These are phyloP conservation scores for Aradus depressus DNA, from an alignment of 2,888 invertebrate genomes.

Conservation along the genomic window DNA sequence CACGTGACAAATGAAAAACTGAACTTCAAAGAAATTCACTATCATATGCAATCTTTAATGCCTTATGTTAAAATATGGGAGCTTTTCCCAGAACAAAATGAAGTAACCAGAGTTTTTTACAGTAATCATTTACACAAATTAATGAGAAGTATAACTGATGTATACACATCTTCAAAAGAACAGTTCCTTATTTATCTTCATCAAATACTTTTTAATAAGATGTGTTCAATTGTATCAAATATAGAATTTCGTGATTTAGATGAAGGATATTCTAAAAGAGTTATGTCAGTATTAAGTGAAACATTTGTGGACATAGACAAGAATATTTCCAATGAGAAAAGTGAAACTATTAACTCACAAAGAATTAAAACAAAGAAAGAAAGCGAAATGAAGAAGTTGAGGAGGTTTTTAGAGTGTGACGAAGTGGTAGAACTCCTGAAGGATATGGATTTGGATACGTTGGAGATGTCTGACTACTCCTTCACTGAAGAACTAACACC, in stretches of 20 bases:
- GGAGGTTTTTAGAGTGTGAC: background rate
- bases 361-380: background rate
- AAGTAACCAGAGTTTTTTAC: background rate
- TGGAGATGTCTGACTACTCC: background rate
- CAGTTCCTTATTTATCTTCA: background rate
- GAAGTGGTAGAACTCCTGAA: background rate
- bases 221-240: background rate
- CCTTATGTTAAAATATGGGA: conserved; percentile 3
- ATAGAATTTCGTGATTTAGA: background rate
- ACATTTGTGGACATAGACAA: no score
- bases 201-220: conserved; percentile 7
- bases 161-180: background rate
- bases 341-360: no score
- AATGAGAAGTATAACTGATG: background rate
- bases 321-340: no score
- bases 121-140: conserved; percentile 8
- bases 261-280: no score
- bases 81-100: background rate
- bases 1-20: background rate
- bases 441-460: background rate
- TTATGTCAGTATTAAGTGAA: no score
- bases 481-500: conserved; percentile 1
- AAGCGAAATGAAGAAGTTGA: background rate
- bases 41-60: background rate
- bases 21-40: background rate